Conservation (phyloP, 2,113 vertebrate species). For the Malaclemys terrapin region DNA sequence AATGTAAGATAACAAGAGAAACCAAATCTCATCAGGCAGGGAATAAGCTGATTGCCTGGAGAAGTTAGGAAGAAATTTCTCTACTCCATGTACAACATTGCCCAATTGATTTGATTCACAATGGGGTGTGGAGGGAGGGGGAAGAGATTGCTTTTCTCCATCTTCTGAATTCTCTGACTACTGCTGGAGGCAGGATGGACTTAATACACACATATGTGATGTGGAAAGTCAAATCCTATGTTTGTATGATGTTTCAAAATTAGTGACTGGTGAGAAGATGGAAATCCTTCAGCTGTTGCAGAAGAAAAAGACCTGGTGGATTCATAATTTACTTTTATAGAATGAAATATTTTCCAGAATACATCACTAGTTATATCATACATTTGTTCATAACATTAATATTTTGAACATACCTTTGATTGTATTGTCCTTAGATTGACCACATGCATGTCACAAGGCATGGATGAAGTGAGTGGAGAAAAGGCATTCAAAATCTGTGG, state of each 20-base stretch:
- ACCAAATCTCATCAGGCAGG: neutral
- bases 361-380: neutral
- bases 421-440: slow-evolving; percentile 91
- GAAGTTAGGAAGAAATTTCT: too few relatives aligned
- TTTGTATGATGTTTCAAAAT: neutral
- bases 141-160: neutral
- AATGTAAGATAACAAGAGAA: neutral
- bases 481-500: slow-evolving; percentile 78
- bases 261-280: neutral
- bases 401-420: slow-evolving; percentile 81
- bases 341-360: neutral
- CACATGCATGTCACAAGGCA: slow-evolving; percentile 92
- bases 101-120: neutral
- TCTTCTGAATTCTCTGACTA: neutral
- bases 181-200: neutral
- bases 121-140: too few relatives aligned
- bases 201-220: neutral
- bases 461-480: slow-evolving; percentile 80
- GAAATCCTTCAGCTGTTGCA: neutral
- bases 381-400: neutral
- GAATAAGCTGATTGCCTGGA: neutral
- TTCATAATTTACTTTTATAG: neutral
- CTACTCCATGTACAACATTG: neutral
- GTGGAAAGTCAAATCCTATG: neutral
- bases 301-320: neutral